These are phyloP conservation scores for Erethizon dorsatum DNA, from an alignment of 2,797 vertebrate genomes.

Conservation along the genomic window DNA sequence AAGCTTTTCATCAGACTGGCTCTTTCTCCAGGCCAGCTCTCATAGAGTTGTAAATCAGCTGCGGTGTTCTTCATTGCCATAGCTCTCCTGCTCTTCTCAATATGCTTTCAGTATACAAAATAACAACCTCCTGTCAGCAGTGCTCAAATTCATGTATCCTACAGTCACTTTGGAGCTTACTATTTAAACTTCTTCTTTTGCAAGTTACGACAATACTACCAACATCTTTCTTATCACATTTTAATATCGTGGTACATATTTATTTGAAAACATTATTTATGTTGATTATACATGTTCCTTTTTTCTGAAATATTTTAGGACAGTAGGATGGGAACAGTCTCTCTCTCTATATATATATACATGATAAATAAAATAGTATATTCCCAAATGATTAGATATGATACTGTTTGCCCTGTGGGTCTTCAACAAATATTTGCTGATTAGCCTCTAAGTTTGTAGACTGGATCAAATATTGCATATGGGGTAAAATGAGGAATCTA, in stretches of 20 bases:
- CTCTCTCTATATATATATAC: too few species aligned
- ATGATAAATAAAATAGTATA: too few species aligned
- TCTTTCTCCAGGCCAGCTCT: slow-evolving; percentile 24
- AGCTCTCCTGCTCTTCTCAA: not conserved
- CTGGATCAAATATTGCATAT: not conserved
- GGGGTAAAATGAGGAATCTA: not conserved
- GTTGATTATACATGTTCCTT: not conserved
- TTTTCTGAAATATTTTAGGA: slow-evolving; percentile 5
- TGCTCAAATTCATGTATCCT: not conserved
- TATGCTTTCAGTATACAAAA: not conserved
- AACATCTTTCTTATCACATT: not conserved
- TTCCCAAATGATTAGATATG: not conserved
- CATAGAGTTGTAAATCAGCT: not conserved
- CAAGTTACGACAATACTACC: not conserved
- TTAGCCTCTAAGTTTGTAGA: not conserved
- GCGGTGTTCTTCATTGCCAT: not conserved
- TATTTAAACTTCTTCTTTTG: not conserved
- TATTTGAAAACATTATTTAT: not conserved
- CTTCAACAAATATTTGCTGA: slow-evolving; percentile 50
- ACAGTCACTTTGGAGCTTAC: not conserved
- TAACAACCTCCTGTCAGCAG: not conserved
- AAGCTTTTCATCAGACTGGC: slow-evolving; percentile 65
- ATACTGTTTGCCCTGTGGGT: not conserved
- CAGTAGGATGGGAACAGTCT: not conserved
- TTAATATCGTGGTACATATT: not conserved